Percentiles rank a stretch among this genome's conserved stretches.
Conservation (phyloP, 2,888 invertebrate genomes). For the Phaedon cochleariae region DNA sequence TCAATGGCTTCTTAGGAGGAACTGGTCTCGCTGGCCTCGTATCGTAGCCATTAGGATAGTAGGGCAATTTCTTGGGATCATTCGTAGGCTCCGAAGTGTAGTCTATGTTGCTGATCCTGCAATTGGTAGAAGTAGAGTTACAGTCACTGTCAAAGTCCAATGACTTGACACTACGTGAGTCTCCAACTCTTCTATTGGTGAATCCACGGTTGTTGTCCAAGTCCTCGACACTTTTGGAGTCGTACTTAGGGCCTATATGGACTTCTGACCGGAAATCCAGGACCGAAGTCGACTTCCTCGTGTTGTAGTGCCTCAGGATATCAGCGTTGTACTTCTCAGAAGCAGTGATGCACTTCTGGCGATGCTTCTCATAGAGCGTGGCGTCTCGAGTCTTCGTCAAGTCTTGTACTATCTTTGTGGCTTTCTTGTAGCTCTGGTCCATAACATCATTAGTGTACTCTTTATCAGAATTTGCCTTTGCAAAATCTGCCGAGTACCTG, state of each 20-base stretch:
- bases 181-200: conserved; percentile 56
- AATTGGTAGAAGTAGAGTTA: conserved; percentile 46
- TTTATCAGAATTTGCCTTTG: conserved; percentile 48
- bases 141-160: conserved; percentile 81
- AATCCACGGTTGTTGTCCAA: conserved; percentile 61
- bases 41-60: conserved; percentile 51
- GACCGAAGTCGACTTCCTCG: conserved; percentile 66
- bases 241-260: conserved; percentile 56
- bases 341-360: conserved; percentile 58
- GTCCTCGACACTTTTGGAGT: conserved; percentile 62
- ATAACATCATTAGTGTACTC: conserved; percentile 52
- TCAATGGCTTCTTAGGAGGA: conserved; percentile 85
- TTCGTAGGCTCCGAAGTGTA: conserved; percentile 69
- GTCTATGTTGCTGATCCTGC: conserved; percentile 59
- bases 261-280: conserved; percentile 66
- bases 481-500: conserved; percentile 45
- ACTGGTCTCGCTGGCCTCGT: conserved; percentile 74
- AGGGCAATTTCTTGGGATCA: conserved; percentile 59
- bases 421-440: conserved; percentile 60
- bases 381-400: conserved; percentile 53
- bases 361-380: conserved; percentile 57
- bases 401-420: conserved; percentile 60
- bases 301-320: conserved; percentile 62
- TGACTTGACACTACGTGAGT: conserved; percentile 74
- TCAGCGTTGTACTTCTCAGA: conserved; percentile 60